Base-by-base conservation (phyloP, 1,140 invertebrate genomes). In the Aphis gossypii region DNA sequence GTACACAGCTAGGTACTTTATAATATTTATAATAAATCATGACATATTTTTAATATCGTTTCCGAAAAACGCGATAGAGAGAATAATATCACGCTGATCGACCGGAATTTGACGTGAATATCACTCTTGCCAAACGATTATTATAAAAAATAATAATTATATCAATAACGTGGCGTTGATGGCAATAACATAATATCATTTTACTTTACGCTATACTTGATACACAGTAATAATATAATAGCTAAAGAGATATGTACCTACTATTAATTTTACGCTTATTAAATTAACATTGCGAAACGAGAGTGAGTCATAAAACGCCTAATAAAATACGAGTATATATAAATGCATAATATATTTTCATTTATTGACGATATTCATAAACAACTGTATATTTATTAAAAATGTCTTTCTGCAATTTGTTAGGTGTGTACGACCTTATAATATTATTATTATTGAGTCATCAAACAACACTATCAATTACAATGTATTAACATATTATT, bases 401-500 rank as follows among this genome's bases (percentile, higher is more conserved):
- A 87, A n/a, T 44, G 41, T 48, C 44, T 87, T 18, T 48, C 44
- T 14, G 44, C 41, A 30, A 30, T 86, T 0, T 14, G 1, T 18
- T 30, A 44, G 84, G 41, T 87, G 84, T 87, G 84, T 46, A 30
- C 41, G 41, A 2, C 18, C 30, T n/a, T 14, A 44, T 86, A 46
- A 1, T 48, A 20, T 48, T n/a, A 86, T 44, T 14, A 46, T 51
- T 88, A 88, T 88, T 51, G 87, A 51, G 87, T 54, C 48, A 21
- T 89, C 48, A 89, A 89, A 88, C 86, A n/a, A 51, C 87, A 35
- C 87, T 89, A 89, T 89, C 48, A 54, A 54, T 87, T 87, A 46
- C 84, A 14, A 84, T 41, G 60, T 84, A 84, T 84, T 84, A 41
- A 84, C 38, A 84, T 84, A 84, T 21, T 21, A 38, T 84, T 44